Evolutionary conservation across 2,888 invertebrate species (phyloP).

Genomic region (Ectobius pallidus): DNA sequence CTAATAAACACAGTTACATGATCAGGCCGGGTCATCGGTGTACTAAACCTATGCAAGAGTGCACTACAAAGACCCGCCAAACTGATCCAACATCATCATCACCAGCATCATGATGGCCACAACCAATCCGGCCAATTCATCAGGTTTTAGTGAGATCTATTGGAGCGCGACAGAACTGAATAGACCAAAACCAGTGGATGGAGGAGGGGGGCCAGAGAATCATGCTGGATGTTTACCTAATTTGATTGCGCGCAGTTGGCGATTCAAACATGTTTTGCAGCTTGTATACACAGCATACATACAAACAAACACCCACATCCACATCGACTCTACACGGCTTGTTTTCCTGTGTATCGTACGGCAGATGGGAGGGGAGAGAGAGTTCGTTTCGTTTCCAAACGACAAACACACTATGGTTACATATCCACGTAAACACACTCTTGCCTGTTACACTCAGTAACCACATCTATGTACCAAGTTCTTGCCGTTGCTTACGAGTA

Average conservation of each 20-base stretch:
- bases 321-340: background rate
- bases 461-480: background rate
- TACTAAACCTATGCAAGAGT: conserved; percentile 29
- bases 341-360: conserved; percentile 5
- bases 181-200: background rate
- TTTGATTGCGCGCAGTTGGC: conserved; percentile 40
- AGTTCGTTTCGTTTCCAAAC: background rate
- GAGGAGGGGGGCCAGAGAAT: background rate
- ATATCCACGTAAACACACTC: background rate
- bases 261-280: conserved; percentile 40
- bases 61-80: conserved; percentile 29
- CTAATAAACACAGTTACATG: conserved; percentile 27
- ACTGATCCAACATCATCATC: background rate
- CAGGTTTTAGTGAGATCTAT: conserved; percentile 20
- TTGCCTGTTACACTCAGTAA: background rate
- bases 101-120: background rate
- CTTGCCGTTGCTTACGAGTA: background rate
- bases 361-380: background rate
- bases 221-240: conserved; percentile 40
- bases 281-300: conserved; percentile 33
- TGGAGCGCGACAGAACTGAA: conserved; percentile 9
- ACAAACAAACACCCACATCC: conserved; percentile 17
- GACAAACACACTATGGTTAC: background rate
- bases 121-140: conserved; percentile 24
- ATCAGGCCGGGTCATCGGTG: conserved; percentile 7